Conservation (phyloP, 2,888 invertebrate species). For the Leptura quadrifasciata region DNA sequence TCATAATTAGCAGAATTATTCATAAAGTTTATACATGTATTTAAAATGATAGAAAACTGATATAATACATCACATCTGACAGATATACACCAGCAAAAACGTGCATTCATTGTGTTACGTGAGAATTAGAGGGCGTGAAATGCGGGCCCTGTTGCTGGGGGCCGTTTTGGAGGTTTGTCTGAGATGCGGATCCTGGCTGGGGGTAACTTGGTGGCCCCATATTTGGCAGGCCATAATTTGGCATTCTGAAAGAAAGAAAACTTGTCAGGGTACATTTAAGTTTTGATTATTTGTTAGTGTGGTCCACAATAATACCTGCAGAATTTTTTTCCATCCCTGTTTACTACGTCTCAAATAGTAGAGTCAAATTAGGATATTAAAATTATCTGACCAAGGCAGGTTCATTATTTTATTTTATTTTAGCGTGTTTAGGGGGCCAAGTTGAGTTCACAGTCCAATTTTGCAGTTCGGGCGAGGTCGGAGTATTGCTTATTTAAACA, state of each 20-base stretch:
- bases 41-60: neutral
- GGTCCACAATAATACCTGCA: too few species aligned
- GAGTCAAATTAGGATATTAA: too few species aligned
- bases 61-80: slow-evolving; percentile 12
- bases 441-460: too few species aligned
- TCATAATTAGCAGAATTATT: slow-evolving; percentile 17
- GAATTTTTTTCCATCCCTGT: too few species aligned
- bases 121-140: slow-evolving; percentile 61
- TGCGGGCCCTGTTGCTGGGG: slow-evolving; percentile 59
- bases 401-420: too few species aligned
- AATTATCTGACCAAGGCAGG: too few species aligned
- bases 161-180: slow-evolving; percentile 57
- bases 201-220: slow-evolving; percentile 43
- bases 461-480: too few species aligned
- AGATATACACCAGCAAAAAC: slow-evolving; percentile 19
- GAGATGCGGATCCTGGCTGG: slow-evolving; percentile 46
- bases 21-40: slow-evolving; percentile 22
- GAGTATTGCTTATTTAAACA: too few species aligned
- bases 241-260: slow-evolving; percentile 42
- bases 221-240: slow-evolving; percentile 49
- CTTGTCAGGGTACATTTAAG: neutral
- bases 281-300: too few species aligned
- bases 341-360: too few species aligned
- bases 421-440: too few species aligned
- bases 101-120: slow-evolving; percentile 59